Conservation (phyloP, 2,113 vertebrate species). For the Mungos mungo region DNA sequence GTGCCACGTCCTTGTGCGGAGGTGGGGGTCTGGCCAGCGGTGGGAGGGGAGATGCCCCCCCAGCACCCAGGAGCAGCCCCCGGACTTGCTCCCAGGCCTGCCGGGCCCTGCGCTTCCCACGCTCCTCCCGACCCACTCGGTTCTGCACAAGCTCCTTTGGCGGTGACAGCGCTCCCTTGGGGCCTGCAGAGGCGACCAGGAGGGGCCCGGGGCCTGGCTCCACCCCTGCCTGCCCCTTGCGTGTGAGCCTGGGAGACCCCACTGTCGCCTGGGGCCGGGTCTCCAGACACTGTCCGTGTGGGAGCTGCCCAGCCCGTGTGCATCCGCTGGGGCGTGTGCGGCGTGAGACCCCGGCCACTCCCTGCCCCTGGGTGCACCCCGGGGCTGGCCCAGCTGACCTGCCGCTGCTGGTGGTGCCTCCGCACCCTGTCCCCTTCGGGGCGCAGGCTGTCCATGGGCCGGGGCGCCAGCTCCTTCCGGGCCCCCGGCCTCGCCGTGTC, state of each 20-base stretch:
- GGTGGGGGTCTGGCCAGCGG: neutral
- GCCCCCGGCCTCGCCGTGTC: constrained; percentile 63
- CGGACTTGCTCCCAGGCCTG: neutral
- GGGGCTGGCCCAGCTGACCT: constrained; percentile 61
- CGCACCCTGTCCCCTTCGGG: constrained; percentile 79
- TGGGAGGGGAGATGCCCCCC: neutral
- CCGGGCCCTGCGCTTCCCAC: too few species aligned
- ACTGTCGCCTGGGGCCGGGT: fast-evolving
- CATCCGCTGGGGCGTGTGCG: fast-evolving
- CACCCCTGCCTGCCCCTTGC: neutral
- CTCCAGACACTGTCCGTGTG: too few species aligned
- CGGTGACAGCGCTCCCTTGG: fast-evolving
- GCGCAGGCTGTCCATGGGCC: constrained; percentile 75
- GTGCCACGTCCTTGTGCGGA: neutral
- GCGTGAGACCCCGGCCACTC: neutral
- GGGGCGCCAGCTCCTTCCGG: constrained; percentile 80
- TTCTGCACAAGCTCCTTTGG: neutral
- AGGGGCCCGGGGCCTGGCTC: neutral
- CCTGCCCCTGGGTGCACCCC: neutral
- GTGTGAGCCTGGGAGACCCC: too few species aligned
- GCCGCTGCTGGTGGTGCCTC: constrained; percentile 79
- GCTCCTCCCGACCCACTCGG: neutral
- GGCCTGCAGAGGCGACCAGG: neutral
- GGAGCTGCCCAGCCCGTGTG: fast-evolving
- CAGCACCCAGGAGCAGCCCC: too few species aligned